phyloP scores from a whole-genome alignment of 2,113 vertebrate genomes.

The Petaurus breviceps region DNA sequence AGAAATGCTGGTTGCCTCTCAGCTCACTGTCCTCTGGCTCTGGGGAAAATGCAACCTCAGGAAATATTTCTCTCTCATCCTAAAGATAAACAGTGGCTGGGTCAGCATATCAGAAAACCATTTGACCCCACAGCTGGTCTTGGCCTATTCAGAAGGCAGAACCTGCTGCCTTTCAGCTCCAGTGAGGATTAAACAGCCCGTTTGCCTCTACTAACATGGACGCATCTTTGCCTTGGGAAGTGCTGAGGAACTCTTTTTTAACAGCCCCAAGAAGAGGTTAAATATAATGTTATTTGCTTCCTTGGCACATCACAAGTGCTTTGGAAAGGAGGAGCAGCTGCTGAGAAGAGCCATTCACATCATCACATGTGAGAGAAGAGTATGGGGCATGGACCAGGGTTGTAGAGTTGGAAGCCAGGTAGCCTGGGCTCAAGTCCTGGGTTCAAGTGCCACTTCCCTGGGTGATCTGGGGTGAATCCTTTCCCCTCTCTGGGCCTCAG shows the following conservation, averaged over 20 bases:
- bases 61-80: conserved; percentile 66
- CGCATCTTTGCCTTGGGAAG: conserved; percentile 58
- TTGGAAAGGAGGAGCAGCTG: neutral
- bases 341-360: neutral
- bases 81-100: conserved; percentile 58
- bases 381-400: neutral
- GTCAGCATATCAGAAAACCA: conserved; percentile 67
- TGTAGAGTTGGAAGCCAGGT: neutral
- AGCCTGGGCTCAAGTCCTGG: neutral
- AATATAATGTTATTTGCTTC: conserved; percentile 58
- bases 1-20: conserved; percentile 35
- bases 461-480: neutral
- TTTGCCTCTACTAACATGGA: conserved; percentile 59
- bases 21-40: conserved; percentile 58
- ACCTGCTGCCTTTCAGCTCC: conserved; percentile 59
- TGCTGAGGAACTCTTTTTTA: conserved; percentile 31
- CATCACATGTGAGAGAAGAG: neutral
- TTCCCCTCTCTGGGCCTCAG: neutral
- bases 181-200: conserved; percentile 70
- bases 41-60: conserved; percentile 69
- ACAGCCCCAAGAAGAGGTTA: conserved; percentile 59
- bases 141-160: conserved; percentile 50
- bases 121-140: conserved; percentile 61
- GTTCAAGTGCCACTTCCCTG: neutral
- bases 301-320: neutral